phyloP scores from a whole-genome alignment of 2,797 vertebrate species.

The Myotis vivesi region DNA sequence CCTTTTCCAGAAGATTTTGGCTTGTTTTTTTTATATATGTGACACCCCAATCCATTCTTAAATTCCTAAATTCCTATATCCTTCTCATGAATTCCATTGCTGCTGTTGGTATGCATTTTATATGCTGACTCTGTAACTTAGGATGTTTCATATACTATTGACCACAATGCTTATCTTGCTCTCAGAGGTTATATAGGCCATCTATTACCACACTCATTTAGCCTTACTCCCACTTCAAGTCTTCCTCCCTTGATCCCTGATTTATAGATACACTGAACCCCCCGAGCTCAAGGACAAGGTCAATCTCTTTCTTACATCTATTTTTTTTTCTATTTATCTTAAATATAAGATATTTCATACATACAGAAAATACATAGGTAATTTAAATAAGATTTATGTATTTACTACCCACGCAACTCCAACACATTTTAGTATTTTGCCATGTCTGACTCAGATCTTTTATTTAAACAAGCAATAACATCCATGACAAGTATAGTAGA shows the following conservation, averaged over 20 bases:
- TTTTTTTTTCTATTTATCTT: background rate
- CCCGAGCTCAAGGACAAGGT: background rate
- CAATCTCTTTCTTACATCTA: background rate
- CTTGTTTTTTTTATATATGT: background rate
- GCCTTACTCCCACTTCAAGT: too few species aligned
- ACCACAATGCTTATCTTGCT: background rate
- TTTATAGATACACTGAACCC: background rate
- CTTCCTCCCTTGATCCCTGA: background rate
- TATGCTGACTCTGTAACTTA: background rate
- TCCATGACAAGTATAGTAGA: background rate
- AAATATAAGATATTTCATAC: background rate
- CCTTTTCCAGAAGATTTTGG: background rate
- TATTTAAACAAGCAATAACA: background rate
- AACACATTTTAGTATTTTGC: conserved; percentile 1
- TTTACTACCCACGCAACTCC: background rate
- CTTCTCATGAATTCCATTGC: background rate
- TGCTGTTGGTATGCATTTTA: background rate
- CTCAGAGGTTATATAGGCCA: background rate
- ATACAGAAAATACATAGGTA: background rate
- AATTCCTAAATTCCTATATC: background rate
- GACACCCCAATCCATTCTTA: background rate
- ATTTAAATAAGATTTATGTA: background rate
- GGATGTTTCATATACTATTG: background rate
- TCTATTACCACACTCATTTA: background rate
- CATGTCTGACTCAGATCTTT: background rate